Percentiles rank a stretch among this genome's conserved stretches.
Evolutionary conservation across 2,113 vertebrate genomes (phyloP).

Genomic region (Eira barbara): DNA sequence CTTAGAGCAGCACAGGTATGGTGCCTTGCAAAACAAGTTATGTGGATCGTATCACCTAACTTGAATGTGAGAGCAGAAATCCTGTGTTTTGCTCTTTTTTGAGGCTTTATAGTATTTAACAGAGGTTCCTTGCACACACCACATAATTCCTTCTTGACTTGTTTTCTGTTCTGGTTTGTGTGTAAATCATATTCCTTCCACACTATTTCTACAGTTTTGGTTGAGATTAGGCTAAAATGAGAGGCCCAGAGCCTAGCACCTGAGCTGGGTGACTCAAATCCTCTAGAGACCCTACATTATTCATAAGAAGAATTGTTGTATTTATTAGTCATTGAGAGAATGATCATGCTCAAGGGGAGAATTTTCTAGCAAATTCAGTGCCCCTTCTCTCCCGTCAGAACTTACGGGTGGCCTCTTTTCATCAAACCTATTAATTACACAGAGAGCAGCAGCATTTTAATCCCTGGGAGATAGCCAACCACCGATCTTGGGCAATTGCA

Average conservation of each 20-base stretch:
- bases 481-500: not conserved
- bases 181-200: not conserved
- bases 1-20: not conserved
- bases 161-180: not conserved
- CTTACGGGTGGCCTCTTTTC: conserved; percentile 37
- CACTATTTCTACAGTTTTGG: not conserved
- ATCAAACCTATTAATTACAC: conserved; percentile 40
- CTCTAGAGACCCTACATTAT: not conserved
- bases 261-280: not conserved
- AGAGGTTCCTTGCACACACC: not conserved
- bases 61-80: not conserved
- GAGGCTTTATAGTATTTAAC: not conserved
- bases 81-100: not conserved
- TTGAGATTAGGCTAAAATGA: not conserved
- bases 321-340: not conserved
- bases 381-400: not conserved
- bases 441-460: not conserved
- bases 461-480: conserved; percentile 22
- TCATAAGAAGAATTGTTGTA: not conserved
- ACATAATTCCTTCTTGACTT: not conserved
- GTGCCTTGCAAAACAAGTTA: not conserved
- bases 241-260: not conserved
- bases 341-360: not conserved
- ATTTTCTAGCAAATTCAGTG: not conserved
- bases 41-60: not conserved